A percentile compares a stretch with the other conserved stretches of the same genome.
phyloP scores from a whole-genome alignment of 1,140 invertebrate species.

The Drosophila kohkoa region DNA sequence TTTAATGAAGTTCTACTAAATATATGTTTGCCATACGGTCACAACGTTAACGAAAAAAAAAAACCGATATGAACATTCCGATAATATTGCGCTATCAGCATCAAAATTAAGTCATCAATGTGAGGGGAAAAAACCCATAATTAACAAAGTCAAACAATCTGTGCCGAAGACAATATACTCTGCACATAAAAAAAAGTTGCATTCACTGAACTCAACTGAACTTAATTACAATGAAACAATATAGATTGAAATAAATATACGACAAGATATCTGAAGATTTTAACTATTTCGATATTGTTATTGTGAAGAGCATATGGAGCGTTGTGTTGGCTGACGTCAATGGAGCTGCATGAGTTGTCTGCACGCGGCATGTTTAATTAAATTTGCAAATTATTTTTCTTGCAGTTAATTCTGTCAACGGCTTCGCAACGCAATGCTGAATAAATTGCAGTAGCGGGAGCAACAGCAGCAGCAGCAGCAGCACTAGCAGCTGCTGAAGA shows the following conservation, averaged over 20 bases:
- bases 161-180: neutral
- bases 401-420: conserved; percentile 79
- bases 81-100: conserved; percentile 13
- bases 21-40: neutral
- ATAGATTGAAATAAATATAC: neutral
- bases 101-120: conserved; percentile 8
- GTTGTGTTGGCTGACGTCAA: conserved; percentile 50
- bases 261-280: neutral
- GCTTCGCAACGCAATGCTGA: conserved; percentile 32
- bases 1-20: conserved; percentile 8
- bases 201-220: neutral
- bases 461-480: conserved; percentile 13
- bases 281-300: neutral
- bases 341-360: conserved; percentile 13
- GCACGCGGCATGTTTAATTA: conserved; percentile 64
- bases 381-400: conserved; percentile 75
- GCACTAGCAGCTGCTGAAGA: neutral
- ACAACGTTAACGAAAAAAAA: neutral
- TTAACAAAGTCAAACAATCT: neutral
- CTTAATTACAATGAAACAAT: neutral
- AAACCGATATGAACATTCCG: neutral
- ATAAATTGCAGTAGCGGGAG: conserved; percentile 24
- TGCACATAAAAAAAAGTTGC: neutral
- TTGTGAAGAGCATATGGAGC: conserved; percentile 21
- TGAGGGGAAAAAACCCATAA: neutral